Evolutionary conservation across 2,888 invertebrate genomes (phyloP).

Genomic region (Girardia tigrina): DNA sequence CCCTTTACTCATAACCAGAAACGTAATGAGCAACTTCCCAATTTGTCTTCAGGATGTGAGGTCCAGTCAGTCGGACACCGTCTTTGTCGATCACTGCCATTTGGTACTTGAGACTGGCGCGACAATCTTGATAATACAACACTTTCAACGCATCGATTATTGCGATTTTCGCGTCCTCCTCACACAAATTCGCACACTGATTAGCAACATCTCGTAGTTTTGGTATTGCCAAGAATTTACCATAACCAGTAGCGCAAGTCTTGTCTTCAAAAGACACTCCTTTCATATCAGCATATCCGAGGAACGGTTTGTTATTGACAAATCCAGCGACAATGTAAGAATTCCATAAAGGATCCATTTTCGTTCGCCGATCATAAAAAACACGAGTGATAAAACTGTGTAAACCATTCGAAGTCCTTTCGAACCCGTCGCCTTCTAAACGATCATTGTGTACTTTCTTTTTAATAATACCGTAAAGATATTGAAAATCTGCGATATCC

Average conservation of each 20-base stretch:
- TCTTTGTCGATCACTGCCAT: conserved; percentile 56
- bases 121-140: conserved; percentile 74
- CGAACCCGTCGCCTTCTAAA: conserved; percentile 64
- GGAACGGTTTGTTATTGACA: conserved; percentile 53
- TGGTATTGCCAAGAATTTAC: conserved; percentile 76
- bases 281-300: conserved; percentile 36
- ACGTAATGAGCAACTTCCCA: conserved; percentile 62
- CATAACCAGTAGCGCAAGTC: conserved; percentile 82
- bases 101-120: conserved; percentile 48
- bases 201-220: conserved; percentile 64
- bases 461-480: conserved; percentile 43
- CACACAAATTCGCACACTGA: conserved; percentile 51
- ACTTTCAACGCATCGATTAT: conserved; percentile 72
- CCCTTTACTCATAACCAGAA: conserved; percentile 35
- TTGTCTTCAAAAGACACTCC: conserved; percentile 67
- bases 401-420: conserved; percentile 57
- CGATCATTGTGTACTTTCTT: conserved; percentile 18
- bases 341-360: conserved; percentile 89
- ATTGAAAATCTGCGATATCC: conserved; percentile 92
- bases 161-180: conserved; percentile 57
- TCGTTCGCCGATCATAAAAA: conserved; percentile 67
- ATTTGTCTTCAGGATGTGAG: conserved; percentile 61
- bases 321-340: conserved; percentile 82
- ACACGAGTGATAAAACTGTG: conserved; percentile 87
- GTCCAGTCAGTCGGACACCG: conserved; percentile 61